These are phyloP conservation scores for Tipula helvola DNA, from an alignment of 2,888 invertebrate species.

Conservation along the genomic window DNA sequence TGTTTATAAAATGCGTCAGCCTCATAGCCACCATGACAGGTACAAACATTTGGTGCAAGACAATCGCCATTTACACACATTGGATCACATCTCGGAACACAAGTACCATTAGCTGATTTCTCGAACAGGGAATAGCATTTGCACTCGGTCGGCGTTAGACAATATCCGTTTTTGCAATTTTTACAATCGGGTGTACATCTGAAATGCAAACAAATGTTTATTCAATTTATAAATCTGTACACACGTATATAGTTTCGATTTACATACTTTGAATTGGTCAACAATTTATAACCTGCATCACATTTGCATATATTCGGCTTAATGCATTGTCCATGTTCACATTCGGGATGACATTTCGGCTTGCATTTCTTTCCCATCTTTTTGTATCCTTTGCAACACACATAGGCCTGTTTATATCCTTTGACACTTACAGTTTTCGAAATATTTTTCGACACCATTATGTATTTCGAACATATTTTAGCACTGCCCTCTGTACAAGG, in stretches of 20 bases:
- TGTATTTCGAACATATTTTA: background rate
- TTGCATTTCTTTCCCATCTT: background rate
- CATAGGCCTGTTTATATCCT: background rate
- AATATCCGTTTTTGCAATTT: background rate
- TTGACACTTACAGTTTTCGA: background rate
- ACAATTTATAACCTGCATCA: background rate
- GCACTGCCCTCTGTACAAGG: background rate
- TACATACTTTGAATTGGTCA: background rate
- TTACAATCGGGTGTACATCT: background rate
- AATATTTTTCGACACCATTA: background rate
- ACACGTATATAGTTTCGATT: background rate
- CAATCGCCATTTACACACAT: background rate
- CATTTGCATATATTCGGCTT: background rate
- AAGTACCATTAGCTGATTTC: background rate
- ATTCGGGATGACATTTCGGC: background rate
- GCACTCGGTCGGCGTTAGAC: background rate
- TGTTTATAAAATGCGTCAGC: background rate
- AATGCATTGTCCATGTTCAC: background rate
- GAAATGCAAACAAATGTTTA: background rate
- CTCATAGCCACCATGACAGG: background rate
- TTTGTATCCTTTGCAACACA: background rate
- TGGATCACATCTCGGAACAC: background rate
- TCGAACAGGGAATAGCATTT: background rate
- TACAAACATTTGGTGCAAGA: background rate
- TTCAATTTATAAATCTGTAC: background rate